phyloP scores from a whole-genome alignment of 2,113 vertebrate genomes.

The Galemys pyrenaicus region DNA sequence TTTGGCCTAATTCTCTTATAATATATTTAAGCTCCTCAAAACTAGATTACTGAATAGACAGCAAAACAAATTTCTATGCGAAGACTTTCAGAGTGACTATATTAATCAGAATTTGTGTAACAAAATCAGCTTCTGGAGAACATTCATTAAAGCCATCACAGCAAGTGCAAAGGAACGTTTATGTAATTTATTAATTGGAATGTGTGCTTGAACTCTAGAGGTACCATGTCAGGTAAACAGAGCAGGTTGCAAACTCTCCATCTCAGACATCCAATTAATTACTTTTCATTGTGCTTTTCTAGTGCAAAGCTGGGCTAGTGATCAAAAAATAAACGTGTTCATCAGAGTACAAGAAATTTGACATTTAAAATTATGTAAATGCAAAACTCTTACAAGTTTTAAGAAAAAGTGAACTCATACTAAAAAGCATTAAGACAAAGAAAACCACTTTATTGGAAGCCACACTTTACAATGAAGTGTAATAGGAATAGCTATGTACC shows the following conservation, averaged over 20 bases:
- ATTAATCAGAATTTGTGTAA: conserved; percentile 62
- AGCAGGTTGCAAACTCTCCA: conserved; percentile 40
- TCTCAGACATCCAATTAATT: conserved; percentile 13
- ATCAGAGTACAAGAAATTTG: not conserved
- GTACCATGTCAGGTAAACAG: conserved; percentile 65
- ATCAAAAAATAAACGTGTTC: conserved; percentile 72
- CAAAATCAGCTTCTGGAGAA: conserved; percentile 55
- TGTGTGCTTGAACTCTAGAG: conserved; percentile 42
- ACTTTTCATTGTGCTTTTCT: conserved; percentile 55
- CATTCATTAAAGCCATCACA: conserved; percentile 70
- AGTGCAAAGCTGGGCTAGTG: conserved; percentile 51
- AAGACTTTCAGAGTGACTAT: conserved; percentile 47
- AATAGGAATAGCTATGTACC: not conserved
- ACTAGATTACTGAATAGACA: not conserved
- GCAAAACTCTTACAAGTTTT: not conserved
- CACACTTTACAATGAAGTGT: not conserved
- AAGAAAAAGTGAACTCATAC: not conserved
- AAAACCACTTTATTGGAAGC: not conserved
- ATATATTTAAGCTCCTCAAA: conserved; percentile 54
- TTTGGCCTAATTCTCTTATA: conserved; percentile 41
- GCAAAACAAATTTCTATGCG: conserved; percentile 38
- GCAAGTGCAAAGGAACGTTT: conserved; percentile 8
- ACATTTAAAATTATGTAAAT: not conserved
- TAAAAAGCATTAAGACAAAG: not conserved
- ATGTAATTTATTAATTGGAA: conserved; percentile 73